A percentile compares a stretch with the other conserved stretches of the same genome.
phyloP scores from a whole-genome alignment of 2,797 vertebrate species.

The Cyprinella venusta region DNA sequence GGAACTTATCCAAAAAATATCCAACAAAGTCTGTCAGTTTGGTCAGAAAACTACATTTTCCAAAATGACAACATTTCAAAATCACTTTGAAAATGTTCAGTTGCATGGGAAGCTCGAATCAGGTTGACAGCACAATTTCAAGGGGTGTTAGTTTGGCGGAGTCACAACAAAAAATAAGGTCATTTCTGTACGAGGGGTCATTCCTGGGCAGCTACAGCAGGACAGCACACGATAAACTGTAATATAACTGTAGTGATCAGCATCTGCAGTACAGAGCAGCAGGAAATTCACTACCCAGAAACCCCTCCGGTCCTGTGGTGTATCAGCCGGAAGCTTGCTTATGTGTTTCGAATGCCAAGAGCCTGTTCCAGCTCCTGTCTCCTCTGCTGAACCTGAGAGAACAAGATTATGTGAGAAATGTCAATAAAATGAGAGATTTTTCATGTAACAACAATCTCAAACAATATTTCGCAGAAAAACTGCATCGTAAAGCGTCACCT shows the following conservation, averaged over 20 bases:
- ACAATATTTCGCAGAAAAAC: background rate
- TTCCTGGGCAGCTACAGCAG: constrained; percentile 39
- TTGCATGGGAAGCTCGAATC: background rate
- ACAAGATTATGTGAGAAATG: background rate
- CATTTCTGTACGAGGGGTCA: background rate
- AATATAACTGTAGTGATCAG: constrained; percentile 51
- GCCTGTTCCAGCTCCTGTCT: constrained; percentile 98
- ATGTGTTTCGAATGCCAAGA: constrained; percentile 98
- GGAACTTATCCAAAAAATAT: background rate
- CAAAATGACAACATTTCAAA: background rate
- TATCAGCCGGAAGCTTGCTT: constrained; percentile 59
- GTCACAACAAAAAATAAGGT: constrained; percentile 26
- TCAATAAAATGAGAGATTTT: background rate
- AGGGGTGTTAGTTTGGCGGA: background rate
- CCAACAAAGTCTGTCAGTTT: constrained; percentile 6
- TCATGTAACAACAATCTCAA: background rate
- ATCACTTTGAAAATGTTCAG: background rate
- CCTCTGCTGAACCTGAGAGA: constrained; percentile 92
- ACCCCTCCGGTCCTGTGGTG: constrained; percentile 31
- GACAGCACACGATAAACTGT: constrained; percentile 42
- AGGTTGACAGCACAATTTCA: background rate
- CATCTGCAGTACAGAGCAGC: constrained; percentile 11
- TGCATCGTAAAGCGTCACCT: constrained; percentile 76
- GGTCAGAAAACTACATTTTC: background rate
- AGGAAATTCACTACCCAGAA: constrained; percentile 40